Evolutionary conservation across 2,113 vertebrate species (phyloP), one percentile per base, ranked within the genome.

Genomic region (Galeopterus variegatus): DNA sequence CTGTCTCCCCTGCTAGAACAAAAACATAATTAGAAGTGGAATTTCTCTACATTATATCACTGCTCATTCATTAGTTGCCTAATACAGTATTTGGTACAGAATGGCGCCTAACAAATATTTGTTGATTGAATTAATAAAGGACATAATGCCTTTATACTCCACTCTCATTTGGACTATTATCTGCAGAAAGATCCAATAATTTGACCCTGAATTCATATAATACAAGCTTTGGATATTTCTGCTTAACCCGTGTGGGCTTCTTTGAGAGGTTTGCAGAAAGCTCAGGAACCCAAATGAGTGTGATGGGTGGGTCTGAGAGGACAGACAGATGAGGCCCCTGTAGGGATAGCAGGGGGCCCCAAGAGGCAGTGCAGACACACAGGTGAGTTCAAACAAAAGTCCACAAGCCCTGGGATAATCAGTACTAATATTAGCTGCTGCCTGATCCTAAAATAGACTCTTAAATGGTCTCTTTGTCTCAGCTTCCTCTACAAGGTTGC

Each of bases 61-160:
- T 52, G 9, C 7, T 93, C 28, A 86, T 28, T 86, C 33, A 77
- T 90, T 82, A 93, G 52, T 58, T 86, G 31, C 56, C 24, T 87
- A 86, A 93, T 79, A 33, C 75, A 93, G 69, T 58, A 90, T 79
- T 54, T 84, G 69, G 69, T 92, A 83, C 56, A 70, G 90, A 54
- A 5, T 60, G 6, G 64, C 45, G 83, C 36, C 92, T 92, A 73
- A 87, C 11, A 95, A 94, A 75, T 91, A 96, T 62, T 82, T 97
- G 54, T 88, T 96, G 52, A 82, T 28, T 93, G 75, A 64, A 89
- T 84, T 97, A 94, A 97, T 73, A 83, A 94, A 73, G 28, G 50
- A 36, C 0, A 17, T 21, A 94, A 31, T 73, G 41, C 77, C 58
- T 90, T 80, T 79, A 82, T 89, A 93, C 83, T 93, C 81, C 12